phyloP scores from a whole-genome alignment of 2,797 vertebrate species.

The Sebastes baramenuke region DNA sequence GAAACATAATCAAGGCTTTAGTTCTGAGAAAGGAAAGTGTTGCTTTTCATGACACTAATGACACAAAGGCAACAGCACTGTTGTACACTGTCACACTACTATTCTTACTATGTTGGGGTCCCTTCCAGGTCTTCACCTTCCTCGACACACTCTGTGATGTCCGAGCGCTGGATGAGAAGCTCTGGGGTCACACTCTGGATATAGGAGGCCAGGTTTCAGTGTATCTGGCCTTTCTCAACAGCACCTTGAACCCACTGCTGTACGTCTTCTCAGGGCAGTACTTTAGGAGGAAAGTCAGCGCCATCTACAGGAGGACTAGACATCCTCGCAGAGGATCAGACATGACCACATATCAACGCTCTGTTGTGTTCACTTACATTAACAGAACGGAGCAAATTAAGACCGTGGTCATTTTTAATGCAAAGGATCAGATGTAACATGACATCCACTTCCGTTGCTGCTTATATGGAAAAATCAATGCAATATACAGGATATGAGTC shows the following conservation, averaged over 20 bases:
- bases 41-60: slow-evolving; percentile 73
- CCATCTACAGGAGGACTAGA: slow-evolving; percentile 79
- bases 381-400: slow-evolving; percentile 75
- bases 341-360: slow-evolving; percentile 68
- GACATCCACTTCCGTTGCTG: not conserved
- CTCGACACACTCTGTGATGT: slow-evolving; percentile 80
- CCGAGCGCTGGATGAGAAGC: slow-evolving; percentile 20
- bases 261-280: slow-evolving; percentile 93
- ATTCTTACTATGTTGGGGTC: slow-evolving; percentile 90
- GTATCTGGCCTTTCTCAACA: slow-evolving; percentile 89
- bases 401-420: slow-evolving; percentile 46
- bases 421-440: slow-evolving; percentile 14
- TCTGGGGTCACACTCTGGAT: slow-evolving; percentile 61
- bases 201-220: slow-evolving; percentile 81
- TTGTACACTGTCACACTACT: slow-evolving; percentile 87
- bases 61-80: slow-evolving; percentile 84
- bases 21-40: slow-evolving; percentile 71
- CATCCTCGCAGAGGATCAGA: slow-evolving; percentile 67
- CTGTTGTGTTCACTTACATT: slow-evolving; percentile 71
- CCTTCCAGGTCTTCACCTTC: slow-evolving; percentile 87
- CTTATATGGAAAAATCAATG: not conserved
- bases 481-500: not conserved
- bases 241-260: slow-evolving; percentile 90
- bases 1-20: slow-evolving; percentile 82
- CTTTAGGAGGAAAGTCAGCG: slow-evolving; percentile 88